Percentiles rank a stretch among this genome's conserved stretches.
Evolutionary conservation across 2,888 invertebrate species (phyloP).

Genomic region (Chaetogeoica ovagalla): DNA sequence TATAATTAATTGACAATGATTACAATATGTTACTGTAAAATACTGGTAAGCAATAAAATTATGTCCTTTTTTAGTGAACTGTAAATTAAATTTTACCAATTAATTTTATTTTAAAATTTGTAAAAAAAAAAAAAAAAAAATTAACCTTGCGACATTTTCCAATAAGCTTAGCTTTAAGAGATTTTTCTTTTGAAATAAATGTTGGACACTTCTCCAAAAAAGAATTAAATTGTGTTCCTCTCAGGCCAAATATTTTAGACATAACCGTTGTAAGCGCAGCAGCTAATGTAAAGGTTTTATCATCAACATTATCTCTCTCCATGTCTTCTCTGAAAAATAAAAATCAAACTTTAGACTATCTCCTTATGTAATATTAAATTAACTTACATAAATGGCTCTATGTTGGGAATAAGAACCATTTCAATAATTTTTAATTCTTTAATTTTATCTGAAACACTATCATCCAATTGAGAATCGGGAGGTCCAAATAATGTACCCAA

Average conservation of each 20-base stretch:
- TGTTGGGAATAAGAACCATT: slow-evolving; percentile 71
- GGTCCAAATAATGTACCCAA: slow-evolving; percentile 89
- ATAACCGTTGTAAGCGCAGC: slow-evolving; percentile 81
- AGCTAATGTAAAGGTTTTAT: slow-evolving; percentile 70
- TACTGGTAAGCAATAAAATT: slow-evolving; percentile 87
- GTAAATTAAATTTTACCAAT: slow-evolving; percentile 2
- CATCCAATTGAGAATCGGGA: slow-evolving; percentile 75
- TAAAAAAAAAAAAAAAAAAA: not conserved
- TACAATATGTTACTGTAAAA: slow-evolving; percentile 87
- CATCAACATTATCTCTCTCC: slow-evolving; percentile 67
- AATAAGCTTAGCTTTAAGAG: slow-evolving; percentile 70
- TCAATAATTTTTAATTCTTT: slow-evolving; percentile 78
- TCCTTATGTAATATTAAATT: not conserved
- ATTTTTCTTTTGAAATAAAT: slow-evolving; percentile 83
- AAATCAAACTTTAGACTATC: not conserved
- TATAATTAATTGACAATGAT: slow-evolving; percentile 87
- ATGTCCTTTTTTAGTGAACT: slow-evolving; percentile 82
- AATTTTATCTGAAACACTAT: slow-evolving; percentile 76
- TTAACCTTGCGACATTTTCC: slow-evolving; percentile 70
- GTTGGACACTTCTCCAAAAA: slow-evolving; percentile 76
- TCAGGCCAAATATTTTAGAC: slow-evolving; percentile 74
- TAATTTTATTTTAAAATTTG: not conserved
- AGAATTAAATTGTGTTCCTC: slow-evolving; percentile 64
- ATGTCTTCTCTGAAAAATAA: slow-evolving; percentile 65
- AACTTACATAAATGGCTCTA: slow-evolving; percentile 70